Evolutionary conservation across 1,140 invertebrate genomes (phyloP), one percentile per base, ranked within the genome.

Genomic region (Helicoverpa armigera): DNA sequence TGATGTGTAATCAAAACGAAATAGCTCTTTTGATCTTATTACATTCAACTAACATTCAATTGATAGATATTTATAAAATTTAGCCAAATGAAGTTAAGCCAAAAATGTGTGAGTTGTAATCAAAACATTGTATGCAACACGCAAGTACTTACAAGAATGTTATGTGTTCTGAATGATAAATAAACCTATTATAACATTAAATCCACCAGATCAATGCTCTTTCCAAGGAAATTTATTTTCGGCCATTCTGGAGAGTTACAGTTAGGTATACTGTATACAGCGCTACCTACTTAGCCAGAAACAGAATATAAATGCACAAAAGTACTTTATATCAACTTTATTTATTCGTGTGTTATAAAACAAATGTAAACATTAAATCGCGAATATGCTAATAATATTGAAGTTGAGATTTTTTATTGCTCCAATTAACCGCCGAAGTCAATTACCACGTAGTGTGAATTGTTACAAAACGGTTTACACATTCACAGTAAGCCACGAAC

Each of bases 361-460:
- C 50, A 65, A 48, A 10, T 10, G 31, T 43, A 54, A 65, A 67
- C 35, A n/a, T 16, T 48, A 54, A 23, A 51, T 23, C 12, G 65
- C 53, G 76, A 7, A 58, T 58, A 50, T 51, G n/a, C 29, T 70
- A 56, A 70, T 79, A 61, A 79, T 54, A 58, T 53, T 58, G 56
- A 60, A 14, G 72, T 35, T 16, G 51, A 70, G 53, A 54, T 58
- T 70, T 79, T 79, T 70, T 67, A 67, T 78, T 67, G 75, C 75
- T 78, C 53, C 76, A 70, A 79, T 79, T 70, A 79, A 29, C 35
- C 51, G 29, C 53, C 35, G 56, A 23, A 10, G 16, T 53, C 35
- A 69, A 58, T 70, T 54, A 65, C 23, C 29, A 23, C 43, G 61
- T 35, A n/a, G 43, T 58, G 76, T 60, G 31, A 70, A 70, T 48